phyloP scores from a whole-genome alignment of 2,797 vertebrate genomes.

The Rhinogobio ventralis region DNA sequence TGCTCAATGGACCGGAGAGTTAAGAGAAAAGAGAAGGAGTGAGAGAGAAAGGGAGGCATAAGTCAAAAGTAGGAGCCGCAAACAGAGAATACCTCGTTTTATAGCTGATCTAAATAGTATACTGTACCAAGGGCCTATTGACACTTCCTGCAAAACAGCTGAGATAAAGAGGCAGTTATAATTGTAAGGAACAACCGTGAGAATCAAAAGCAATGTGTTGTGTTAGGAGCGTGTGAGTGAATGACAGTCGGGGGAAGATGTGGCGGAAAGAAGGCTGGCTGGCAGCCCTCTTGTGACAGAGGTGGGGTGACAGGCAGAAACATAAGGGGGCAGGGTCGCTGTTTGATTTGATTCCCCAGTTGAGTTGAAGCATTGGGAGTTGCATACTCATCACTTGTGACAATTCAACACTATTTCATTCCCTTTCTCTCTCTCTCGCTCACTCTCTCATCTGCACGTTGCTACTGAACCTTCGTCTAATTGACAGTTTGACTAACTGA shows the following conservation, averaged over 20 bases:
- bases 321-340: slow-evolving; percentile 52
- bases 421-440: slow-evolving; percentile 52
- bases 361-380: slow-evolving; percentile 56
- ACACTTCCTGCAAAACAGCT: slow-evolving; percentile 28
- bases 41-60: slow-evolving; percentile 28
- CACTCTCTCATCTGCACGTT: slow-evolving; percentile 47
- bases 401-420: slow-evolving; percentile 60
- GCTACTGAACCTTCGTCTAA: slow-evolving; percentile 51
- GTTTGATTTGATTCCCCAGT: slow-evolving; percentile 57
- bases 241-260: slow-evolving; percentile 22
- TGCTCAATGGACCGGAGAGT: slow-evolving; percentile 55
- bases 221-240: slow-evolving; percentile 21
- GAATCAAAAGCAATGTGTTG: slow-evolving; percentile 37
- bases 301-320: slow-evolving; percentile 51
- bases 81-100: slow-evolving; percentile 46
- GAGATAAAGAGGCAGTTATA: slow-evolving; percentile 28
- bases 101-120: slow-evolving; percentile 44
- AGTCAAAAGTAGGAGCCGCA: background rate
- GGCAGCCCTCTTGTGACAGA: slow-evolving; percentile 42
- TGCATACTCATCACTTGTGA: slow-evolving; percentile 73
- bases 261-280: slow-evolving; percentile 15
- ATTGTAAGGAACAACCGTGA: slow-evolving; percentile 37
- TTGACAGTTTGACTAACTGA: slow-evolving; percentile 60
- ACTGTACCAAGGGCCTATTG: slow-evolving; percentile 17
- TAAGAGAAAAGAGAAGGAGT: slow-evolving; percentile 40